Base-by-base conservation (phyloP, 2,113 vertebrate species). In the Sebastes schlegelii region DNA sequence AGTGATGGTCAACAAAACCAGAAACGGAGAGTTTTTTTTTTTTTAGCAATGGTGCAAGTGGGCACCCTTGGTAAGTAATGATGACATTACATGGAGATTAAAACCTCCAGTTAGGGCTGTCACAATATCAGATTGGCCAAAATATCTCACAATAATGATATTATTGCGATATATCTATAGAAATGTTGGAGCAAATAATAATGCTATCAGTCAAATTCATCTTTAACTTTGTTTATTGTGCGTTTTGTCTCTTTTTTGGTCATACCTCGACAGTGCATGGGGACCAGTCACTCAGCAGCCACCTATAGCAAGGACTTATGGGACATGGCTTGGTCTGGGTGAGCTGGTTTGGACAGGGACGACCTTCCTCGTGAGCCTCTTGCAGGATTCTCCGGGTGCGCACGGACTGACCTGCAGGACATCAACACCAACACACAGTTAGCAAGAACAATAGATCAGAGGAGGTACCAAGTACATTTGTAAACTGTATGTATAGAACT, bases 211-310 rank as follows among this genome's bases (percentile, higher is more conserved):
- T 34, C 26, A 34, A 34, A 34, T 34, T 34, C 3, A 34, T 34
- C 34, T 34, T 34, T 34, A 34, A 34, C 34, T 34, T 34, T 34
- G 34, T 34, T 34, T 34, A 34, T 34, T 34, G 34, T 34, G 34
- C 34, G 34, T 34, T 34, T 34, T 34, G 34, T 34, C 34, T 34
- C 34, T 34, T 34, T 34, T 34, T 34, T 34, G 34, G 6, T 84
- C 79, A 12, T 97, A 99, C 98, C 97, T 98, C 95, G 49, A 98
- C 51, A 21, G 63, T 90, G 92, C 98, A 99, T 26, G 89, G 42
- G 4, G 97, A 97, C 98, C 98, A 99, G 2, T 95, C 95, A 6
- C 97, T 96, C 46, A 98, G 94, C 49, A 94, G 82, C 98, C 98
- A 99, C 79, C 86, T 94, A 83, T 98, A 98, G 94, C 98, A 99